Conservation (phyloP, 92 coral and sea anemone species). For the Muricea muricata region DNA sequence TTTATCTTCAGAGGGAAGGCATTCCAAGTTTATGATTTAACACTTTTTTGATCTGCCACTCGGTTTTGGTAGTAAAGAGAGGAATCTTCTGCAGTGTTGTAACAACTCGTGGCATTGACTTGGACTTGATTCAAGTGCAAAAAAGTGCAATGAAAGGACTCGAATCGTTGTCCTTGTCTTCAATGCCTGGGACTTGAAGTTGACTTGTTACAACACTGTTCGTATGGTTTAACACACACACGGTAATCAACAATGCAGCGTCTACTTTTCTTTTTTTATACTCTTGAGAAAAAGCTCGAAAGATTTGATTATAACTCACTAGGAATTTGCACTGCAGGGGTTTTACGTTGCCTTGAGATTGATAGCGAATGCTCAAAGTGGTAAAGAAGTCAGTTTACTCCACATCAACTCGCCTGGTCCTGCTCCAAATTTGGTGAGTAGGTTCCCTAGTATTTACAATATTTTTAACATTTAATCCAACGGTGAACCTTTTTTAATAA, state of each 20-base stretch:
- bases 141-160: no score
- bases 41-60: no score
- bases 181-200: no score
- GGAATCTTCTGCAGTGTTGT: no score
- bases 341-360: conserved; percentile 90
- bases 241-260: background rate
- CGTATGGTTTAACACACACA: no score
- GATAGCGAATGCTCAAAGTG: conserved; percentile 97
- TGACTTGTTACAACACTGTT: no score
- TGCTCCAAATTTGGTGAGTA: conserved; percentile 95
- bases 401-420: conserved; percentile 85
- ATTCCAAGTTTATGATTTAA: no score
- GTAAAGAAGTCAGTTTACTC: conserved; percentile 83
- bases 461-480: background rate
- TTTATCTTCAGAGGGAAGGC: background rate
- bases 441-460: no score
- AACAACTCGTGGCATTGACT: no score
- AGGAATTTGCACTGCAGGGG: conserved; percentile 60
- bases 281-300: background rate
- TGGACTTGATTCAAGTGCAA: no score
- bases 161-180: no score
- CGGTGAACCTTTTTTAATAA: background rate
- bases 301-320: background rate
- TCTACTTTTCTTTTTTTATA: background rate
- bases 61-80: no score